Conservation (phyloP, 2,113 vertebrate genomes). For the Harpagus bidentatus region DNA sequence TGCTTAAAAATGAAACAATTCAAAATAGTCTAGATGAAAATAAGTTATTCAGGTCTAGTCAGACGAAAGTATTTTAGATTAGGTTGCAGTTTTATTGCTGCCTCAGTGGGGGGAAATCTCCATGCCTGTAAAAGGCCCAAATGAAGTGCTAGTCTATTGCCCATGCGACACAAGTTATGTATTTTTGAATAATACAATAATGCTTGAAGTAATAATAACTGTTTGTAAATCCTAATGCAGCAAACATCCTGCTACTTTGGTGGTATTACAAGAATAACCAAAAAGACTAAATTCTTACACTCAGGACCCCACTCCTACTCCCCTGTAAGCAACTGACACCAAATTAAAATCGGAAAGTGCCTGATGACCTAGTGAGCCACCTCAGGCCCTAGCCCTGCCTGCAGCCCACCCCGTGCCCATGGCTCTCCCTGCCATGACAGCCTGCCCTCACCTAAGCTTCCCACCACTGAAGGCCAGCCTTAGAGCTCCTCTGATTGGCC, state of each 20-base stretch:
- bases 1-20: neutral
- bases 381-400: neutral
- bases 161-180: neutral
- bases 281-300: neutral
- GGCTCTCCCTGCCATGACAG: rapidly evolving
- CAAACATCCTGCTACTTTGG: neutral
- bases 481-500: neutral
- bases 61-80: neutral
- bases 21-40: neutral
- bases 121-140: neutral
- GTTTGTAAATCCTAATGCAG: neutral
- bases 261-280: neutral
- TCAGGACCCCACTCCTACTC: neutral
- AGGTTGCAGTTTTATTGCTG: neutral
- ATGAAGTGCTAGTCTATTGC: neutral
- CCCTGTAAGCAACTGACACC: neutral
- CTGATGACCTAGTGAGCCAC: rapidly evolving
- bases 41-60: neutral
- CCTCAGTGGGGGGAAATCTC: neutral
- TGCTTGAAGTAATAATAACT: neutral
- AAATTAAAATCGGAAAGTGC: rapidly evolving
- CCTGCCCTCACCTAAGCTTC: neutral
- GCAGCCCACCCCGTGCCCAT: neutral
- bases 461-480: neutral
- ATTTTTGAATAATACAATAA: neutral